Percentiles rank a stretch among this genome's conserved stretches.
Evolutionary conservation across 2,888 invertebrate species (phyloP).

Genomic region (Corythucha ciliata): DNA sequence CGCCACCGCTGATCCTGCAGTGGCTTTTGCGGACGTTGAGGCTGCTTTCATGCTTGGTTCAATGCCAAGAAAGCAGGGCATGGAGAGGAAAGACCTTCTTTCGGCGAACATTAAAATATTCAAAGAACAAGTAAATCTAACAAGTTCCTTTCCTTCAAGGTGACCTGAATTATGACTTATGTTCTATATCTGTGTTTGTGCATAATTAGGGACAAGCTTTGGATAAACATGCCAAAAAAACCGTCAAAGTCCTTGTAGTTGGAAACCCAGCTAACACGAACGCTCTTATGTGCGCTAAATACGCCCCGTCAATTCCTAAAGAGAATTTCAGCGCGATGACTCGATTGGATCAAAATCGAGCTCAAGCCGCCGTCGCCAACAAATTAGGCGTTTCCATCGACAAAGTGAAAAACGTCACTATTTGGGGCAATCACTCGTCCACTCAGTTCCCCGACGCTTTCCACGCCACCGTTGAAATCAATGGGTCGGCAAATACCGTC

Average conservation of each 20-base stretch:
- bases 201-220: slow-evolving; percentile 87
- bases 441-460: slow-evolving; percentile 95
- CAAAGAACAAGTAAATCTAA: slow-evolving; percentile 63
- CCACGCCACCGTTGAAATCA: slow-evolving; percentile 55
- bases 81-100: slow-evolving; percentile 97
- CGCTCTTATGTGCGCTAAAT: slow-evolving; percentile 88
- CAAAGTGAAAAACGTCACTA: slow-evolving; percentile 72
- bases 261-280: slow-evolving; percentile 99
- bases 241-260: slow-evolving; percentile 91
- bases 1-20: slow-evolving; percentile 76
- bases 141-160: neutral
- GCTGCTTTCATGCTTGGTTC: slow-evolving; percentile 95
- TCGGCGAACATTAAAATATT: slow-evolving; percentile 98
- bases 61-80: slow-evolving; percentile 95
- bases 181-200: slow-evolving; percentile 27
- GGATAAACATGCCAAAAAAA: slow-evolving; percentile 80
- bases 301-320: slow-evolving; percentile 89
- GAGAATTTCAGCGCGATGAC: slow-evolving; percentile 98
- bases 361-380: slow-evolving; percentile 77
- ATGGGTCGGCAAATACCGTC: slow-evolving; percentile 51
- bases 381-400: slow-evolving; percentile 48
- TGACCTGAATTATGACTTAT: neutral
- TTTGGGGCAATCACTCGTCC: slow-evolving; percentile 99
- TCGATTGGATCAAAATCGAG: slow-evolving; percentile 94
- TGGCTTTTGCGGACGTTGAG: slow-evolving; percentile 91